These are phyloP conservation scores for Pomatostomus ruficeps DNA, from an alignment of 2,113 vertebrate genomes.

Conservation along the genomic window DNA sequence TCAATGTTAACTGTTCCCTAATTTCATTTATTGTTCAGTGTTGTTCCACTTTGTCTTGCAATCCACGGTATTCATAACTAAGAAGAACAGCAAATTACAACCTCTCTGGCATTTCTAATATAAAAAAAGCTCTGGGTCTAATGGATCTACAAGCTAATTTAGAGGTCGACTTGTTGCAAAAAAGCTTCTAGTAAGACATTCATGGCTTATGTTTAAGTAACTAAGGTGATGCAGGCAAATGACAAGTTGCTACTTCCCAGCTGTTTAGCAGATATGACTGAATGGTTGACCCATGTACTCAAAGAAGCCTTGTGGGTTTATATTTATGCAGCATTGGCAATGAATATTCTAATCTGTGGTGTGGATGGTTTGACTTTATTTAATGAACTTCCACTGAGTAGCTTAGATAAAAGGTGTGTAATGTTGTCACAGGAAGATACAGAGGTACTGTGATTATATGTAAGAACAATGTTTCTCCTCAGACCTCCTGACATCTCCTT, in stretches of 20 bases:
- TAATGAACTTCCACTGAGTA: background rate
- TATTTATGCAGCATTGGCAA: background rate
- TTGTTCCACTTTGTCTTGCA: slow-evolving; percentile 2
- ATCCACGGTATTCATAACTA: background rate
- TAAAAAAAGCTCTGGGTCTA: background rate
- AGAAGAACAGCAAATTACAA: background rate
- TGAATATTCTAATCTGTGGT: background rate
- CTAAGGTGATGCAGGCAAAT: background rate
- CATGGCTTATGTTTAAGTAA: background rate
- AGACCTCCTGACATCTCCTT: background rate
- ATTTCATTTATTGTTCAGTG: slow-evolving; percentile 24
- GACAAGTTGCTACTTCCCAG: background rate
- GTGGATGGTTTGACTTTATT: background rate
- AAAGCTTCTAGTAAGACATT: background rate
- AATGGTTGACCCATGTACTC: background rate
- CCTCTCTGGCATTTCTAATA: background rate
- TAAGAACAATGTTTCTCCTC: background rate
- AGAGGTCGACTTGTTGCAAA: background rate
- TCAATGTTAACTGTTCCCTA: slow-evolving; percentile 31
- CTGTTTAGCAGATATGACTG: background rate
- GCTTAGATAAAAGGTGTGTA: background rate
- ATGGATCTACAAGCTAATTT: background rate
- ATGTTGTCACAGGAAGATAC: background rate
- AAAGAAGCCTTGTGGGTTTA: background rate
- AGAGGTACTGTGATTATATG: background rate